A percentile compares a stretch with the other conserved stretches of the same genome.
These are phyloP conservation scores for Ellobius talpinus DNA, from an alignment of 2,113 vertebrate species.

Conservation along the genomic window DNA sequence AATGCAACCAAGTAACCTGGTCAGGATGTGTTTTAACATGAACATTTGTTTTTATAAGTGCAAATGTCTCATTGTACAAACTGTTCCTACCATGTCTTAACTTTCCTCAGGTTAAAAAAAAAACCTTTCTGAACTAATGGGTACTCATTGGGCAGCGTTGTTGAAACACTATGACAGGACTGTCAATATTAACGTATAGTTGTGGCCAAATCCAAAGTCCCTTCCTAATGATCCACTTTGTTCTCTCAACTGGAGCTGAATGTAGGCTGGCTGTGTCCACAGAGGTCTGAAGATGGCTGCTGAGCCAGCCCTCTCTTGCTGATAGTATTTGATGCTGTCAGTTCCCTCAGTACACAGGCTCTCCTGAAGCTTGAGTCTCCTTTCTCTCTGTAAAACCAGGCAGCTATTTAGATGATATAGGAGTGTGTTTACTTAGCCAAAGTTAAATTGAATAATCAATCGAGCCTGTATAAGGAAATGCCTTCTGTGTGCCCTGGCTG, in stretches of 20 bases:
- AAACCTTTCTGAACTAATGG: neutral
- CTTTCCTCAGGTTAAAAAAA: conserved; percentile 30
- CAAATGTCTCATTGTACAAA: neutral
- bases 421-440: neutral
- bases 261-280: neutral
- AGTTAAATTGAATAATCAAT: conserved; percentile 39
- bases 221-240: neutral
- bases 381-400: conserved; percentile 8
- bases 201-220: neutral
- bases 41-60: conserved; percentile 36
- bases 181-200: neutral
- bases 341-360: neutral
- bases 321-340: neutral
- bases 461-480: conserved; percentile 5
- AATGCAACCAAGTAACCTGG: neutral
- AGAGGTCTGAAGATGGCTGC: neutral
- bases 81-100: conserved; percentile 15
- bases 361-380: neutral
- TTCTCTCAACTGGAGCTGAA: neutral
- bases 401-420: neutral
- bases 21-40: neutral
- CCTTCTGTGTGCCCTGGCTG: neutral
- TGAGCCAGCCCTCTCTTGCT: neutral
- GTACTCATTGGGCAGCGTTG: neutral
- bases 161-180: neutral